Base-by-base conservation (phyloP, 2,888 invertebrate genomes). In the Microdon myrmicae region DNA sequence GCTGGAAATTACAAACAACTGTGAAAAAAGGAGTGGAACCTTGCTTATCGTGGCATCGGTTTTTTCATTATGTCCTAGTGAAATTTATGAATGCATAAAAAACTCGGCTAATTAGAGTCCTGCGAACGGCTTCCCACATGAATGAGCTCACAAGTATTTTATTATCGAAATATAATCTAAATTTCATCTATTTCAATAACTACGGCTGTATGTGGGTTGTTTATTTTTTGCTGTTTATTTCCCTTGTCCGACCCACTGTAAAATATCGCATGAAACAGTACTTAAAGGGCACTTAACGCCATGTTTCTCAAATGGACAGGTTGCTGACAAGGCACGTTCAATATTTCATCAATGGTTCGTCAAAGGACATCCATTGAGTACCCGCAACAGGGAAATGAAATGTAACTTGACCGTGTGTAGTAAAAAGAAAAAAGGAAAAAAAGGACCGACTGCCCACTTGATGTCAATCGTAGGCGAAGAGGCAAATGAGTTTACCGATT, bases 161-260 rank as follows among this genome's bases (percentile, higher is more conserved):
- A 35, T 51, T 45, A 56, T 45, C 49, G 14, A 38, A 49, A 49
- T 56, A 38, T 23, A 28, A 48, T 49, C 56, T 56, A 61, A 55
- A 45, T 59, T 54, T 39, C 41, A 31, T 47, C 35, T 26, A 41
- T 17, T n/a, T n/a, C n/a, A n/a, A n/a, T n/a, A n/a, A n/a, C n/a
- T n/a, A n/a, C n/a, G n/a, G n/a, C n/a, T 35, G 29, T 39, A 14
- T 14, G 29, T 29, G 17, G 19, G 39, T 23, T 25, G 14, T 29
- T n/a, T n/a, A 8, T n/a, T 29, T 29, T 29, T 9, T 4, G 13
- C 32, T 8, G n/a, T n/a, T n/a, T n/a, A n/a, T n/a, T n/a, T n/a
- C n/a, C n/a, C n/a, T n/a, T n/a, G n/a, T n/a, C n/a, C n/a, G n/a
- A n/a, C n/a, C n/a, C n/a, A n/a, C n/a, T n/a, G n/a, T n/a, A n/a